A percentile compares a stretch with the other conserved stretches of the same genome.
phyloP scores from a whole-genome alignment of 2,113 vertebrate genomes.

The Ageneiosus marmoratus region DNA sequence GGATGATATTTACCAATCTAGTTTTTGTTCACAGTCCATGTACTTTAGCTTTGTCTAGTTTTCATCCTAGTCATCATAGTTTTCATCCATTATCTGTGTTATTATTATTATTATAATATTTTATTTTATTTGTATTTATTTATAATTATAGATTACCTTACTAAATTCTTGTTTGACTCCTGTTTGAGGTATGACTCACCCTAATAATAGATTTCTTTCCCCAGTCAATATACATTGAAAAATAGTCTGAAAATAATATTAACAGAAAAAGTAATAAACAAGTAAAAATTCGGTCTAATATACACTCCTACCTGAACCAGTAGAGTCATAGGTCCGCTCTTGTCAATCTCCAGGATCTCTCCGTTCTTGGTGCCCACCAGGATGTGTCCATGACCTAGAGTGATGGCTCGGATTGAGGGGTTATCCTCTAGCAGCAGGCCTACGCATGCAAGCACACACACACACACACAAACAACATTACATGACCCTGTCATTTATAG shows the following conservation, averaged over 20 bases:
- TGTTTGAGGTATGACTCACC: not conserved
- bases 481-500: not conserved
- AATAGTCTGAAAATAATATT: not conserved
- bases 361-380: constrained; percentile 96
- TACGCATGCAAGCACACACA: no score
- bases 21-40: not conserved
- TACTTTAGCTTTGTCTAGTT: not conserved
- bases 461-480: not conserved
- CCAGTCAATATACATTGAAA: not conserved
- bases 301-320: constrained; percentile 77
- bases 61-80: not conserved
- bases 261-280: not conserved
- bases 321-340: constrained; percentile 92
- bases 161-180: not conserved
- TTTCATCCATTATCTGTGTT: not conserved
- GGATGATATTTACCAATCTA: not conserved
- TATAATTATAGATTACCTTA: not conserved
- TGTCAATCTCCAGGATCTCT: constrained; percentile 96
- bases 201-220: not conserved
- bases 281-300: not conserved
- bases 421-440: constrained; percentile 96
- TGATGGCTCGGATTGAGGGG: constrained; percentile 93
- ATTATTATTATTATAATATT: no score
- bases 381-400: constrained; percentile 93
- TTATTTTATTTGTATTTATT: no score